Conservation (phyloP, 2,888 invertebrate species). For the Myopa testacea region DNA sequence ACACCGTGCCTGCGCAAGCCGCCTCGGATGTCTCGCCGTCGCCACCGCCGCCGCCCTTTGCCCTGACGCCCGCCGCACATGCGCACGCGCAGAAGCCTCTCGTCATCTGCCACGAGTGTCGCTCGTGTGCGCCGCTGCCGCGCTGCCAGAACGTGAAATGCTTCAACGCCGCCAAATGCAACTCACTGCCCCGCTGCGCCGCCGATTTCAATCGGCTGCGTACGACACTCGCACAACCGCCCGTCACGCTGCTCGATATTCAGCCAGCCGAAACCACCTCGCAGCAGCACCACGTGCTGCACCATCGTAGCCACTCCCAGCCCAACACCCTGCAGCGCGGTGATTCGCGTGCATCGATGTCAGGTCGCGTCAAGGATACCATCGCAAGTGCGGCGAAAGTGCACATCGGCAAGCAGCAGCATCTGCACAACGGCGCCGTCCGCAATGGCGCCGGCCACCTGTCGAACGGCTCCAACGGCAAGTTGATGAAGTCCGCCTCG, state of each 20-base stretch:
- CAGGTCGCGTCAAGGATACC: constrained; percentile 28
- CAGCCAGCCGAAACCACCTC: constrained; percentile 54
- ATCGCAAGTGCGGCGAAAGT: constrained; percentile 37
- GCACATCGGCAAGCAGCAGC: constrained; percentile 41
- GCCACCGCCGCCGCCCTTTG: constrained; percentile 57
- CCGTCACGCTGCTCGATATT: constrained; percentile 61
- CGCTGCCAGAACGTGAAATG: constrained; percentile 68
- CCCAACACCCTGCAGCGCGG: constrained; percentile 66
- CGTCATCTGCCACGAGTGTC: constrained; percentile 66
- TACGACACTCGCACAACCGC: constrained; percentile 62
- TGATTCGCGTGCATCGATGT: constrained; percentile 63
- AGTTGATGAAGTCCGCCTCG: constrained; percentile 70
- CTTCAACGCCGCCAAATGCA: constrained; percentile 68
- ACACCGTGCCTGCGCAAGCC: constrained; percentile 59
- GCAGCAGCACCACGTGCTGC: constrained; percentile 41
- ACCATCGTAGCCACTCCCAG: constrained; percentile 67
- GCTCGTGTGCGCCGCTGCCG: constrained; percentile 64
- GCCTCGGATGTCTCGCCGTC: constrained; percentile 54
- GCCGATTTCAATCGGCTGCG: constrained; percentile 67
- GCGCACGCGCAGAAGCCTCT: constrained; percentile 47
- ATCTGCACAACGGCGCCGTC: constrained; percentile 51
- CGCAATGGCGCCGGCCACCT: constrained; percentile 46
- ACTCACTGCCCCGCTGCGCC: constrained; percentile 69
- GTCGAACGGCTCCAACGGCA: constrained; percentile 54
- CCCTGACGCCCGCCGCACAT: constrained; percentile 48